These are phyloP conservation scores for Pseudachorutes palmiensis DNA, from an alignment of 1,140 invertebrate species.

Conservation along the genomic window DNA sequence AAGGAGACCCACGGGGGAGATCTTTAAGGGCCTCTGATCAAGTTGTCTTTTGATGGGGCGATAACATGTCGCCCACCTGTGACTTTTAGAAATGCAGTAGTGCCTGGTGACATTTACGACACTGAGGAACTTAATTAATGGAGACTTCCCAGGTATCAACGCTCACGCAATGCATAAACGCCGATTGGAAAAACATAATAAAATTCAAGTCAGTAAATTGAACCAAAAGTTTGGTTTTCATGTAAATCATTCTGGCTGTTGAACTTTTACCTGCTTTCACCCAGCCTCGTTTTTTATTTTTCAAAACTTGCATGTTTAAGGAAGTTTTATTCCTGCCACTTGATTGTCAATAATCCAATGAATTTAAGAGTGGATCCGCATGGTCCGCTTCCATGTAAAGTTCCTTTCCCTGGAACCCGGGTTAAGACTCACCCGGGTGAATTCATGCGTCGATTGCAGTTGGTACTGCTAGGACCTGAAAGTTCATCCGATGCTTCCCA, in stretches of 20 bases:
- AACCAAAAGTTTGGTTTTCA: too few relatives aligned
- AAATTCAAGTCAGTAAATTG: background rate
- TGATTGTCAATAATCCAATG: background rate
- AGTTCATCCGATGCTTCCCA: background rate
- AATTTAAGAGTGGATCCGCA: background rate
- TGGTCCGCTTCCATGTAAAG: background rate
- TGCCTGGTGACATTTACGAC: slow-evolving; percentile 6
- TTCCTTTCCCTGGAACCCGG: too few relatives aligned
- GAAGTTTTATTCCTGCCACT: background rate
- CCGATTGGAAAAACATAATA: background rate
- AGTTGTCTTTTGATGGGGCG: too few relatives aligned
- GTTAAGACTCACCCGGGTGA: background rate
- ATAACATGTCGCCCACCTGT: too few relatives aligned
- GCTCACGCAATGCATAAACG: background rate
- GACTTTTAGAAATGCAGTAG: too few relatives aligned
- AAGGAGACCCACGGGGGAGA: too few relatives aligned
- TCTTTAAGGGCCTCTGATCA: too few relatives aligned
- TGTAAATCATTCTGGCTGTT: too few relatives aligned
- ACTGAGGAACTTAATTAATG: background rate
- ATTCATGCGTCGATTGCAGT: background rate
- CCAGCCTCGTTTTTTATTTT: background rate
- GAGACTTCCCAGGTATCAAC: background rate
- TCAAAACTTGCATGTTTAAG: background rate
- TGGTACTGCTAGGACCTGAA: too few relatives aligned
- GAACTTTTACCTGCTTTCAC: background rate